A percentile compares a stretch with the other conserved stretches of the same genome.
phyloP scores from a whole-genome alignment of 2,113 vertebrate genomes.

The Micromys minutus region DNA sequence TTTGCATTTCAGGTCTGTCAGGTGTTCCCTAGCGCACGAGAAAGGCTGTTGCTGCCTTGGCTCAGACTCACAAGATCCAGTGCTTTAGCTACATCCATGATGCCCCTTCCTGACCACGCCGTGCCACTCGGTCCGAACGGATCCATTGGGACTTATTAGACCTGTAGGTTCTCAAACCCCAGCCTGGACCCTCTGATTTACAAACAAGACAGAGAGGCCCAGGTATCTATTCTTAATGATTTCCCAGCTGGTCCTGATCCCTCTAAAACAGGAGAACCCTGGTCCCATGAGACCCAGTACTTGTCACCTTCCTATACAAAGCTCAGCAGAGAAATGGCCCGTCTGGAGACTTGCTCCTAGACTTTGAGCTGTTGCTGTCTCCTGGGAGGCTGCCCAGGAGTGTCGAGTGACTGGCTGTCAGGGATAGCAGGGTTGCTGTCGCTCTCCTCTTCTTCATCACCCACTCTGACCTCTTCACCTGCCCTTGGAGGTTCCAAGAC shows the following conservation, averaged over 20 bases:
- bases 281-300: background rate
- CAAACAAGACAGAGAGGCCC: background rate
- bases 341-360: background rate
- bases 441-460: background rate
- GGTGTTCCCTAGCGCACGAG: accelerated
- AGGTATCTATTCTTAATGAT: background rate
- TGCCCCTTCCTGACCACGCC: background rate
- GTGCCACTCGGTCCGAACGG: background rate
- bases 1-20: background rate
- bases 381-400: background rate
- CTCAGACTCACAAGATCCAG: background rate
- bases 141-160: background rate
- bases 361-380: background rate
- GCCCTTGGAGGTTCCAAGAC: background rate
- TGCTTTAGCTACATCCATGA: no score
- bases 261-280: background rate
- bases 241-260: background rate
- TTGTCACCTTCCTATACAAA: background rate
- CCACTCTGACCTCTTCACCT: background rate
- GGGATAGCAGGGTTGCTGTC: no score
- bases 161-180: background rate
- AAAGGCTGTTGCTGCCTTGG: background rate
- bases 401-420: background rate
- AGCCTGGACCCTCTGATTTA: background rate
- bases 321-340: background rate